Evolutionary conservation across 2,888 invertebrate genomes (phyloP).

Genomic region (Operophtera brumata): DNA sequence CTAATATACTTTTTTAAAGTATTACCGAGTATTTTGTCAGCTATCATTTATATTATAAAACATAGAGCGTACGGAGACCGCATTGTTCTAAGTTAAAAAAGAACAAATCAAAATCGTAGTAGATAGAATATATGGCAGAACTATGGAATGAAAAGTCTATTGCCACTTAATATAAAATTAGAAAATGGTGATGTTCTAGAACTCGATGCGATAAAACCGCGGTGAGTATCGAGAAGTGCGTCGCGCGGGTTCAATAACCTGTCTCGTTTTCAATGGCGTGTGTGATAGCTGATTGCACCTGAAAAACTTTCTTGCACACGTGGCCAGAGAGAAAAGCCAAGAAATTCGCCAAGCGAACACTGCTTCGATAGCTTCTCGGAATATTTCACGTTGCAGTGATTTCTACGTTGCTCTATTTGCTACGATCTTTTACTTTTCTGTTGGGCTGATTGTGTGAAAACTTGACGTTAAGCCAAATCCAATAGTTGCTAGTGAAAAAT

Average conservation of each 20-base stretch:
- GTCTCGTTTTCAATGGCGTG: conserved; percentile 72
- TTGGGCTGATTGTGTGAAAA: conserved; percentile 13
- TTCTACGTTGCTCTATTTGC: conserved; percentile 30
- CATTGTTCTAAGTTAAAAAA: too few species aligned
- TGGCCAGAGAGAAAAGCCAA: conserved; percentile 21
- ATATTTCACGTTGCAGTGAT: conserved; percentile 24
- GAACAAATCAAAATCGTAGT: too few species aligned
- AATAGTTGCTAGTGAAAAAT: background rate
- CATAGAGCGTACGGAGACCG: too few species aligned
- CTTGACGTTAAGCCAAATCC: background rate
- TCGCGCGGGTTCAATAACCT: conserved; percentile 64
- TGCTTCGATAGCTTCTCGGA: conserved; percentile 30
- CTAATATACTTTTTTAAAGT: too few species aligned
- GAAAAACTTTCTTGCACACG: conserved; percentile 58
- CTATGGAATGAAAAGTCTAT: background rate
- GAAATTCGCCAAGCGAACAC: conserved; percentile 30
- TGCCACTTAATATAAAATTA: conserved; percentile 6
- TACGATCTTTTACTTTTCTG: conserved; percentile 26
- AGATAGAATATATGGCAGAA: background rate
- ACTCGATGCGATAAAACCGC: conserved; percentile 22
- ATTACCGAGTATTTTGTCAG: too few species aligned
- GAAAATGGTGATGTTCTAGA: conserved; percentile 8
- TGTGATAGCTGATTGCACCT: conserved; percentile 53
- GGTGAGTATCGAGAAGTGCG: conserved; percentile 40
- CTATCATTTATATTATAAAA: too few species aligned